A percentile compares a stretch with the other conserved stretches of the same genome.
Conservation (phyloP, 2,797 vertebrate species). For the Steatocranus sp. region DNA sequence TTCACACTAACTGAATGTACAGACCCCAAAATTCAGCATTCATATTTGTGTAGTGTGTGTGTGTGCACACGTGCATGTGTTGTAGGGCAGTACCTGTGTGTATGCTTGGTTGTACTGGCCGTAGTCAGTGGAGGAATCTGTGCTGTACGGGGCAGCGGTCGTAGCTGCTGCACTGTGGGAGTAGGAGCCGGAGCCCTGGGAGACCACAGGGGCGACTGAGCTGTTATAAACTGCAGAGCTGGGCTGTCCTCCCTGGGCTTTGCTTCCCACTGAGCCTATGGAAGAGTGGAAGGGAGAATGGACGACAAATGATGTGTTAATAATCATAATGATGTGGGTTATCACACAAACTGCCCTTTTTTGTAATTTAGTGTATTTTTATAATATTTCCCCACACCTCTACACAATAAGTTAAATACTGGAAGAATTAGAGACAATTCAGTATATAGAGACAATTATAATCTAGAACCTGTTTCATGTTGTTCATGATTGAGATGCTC, state of each 20-base stretch:
- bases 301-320: neutral
- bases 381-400: neutral
- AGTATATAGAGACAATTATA: neutral
- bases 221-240: slow-evolving; percentile 69
- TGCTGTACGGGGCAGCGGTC: slow-evolving; percentile 69
- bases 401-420: neutral
- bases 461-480: neutral
- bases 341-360: neutral
- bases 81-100: slow-evolving; percentile 68
- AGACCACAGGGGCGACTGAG: slow-evolving; percentile 59
- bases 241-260: slow-evolving; percentile 71
- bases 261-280: slow-evolving; percentile 76
- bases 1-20: neutral
- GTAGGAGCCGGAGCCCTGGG: slow-evolving; percentile 62
- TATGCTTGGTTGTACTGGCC: slow-evolving; percentile 84
- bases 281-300: neutral
- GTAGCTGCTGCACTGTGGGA: slow-evolving; percentile 75
- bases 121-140: slow-evolving; percentile 80
- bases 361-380: neutral
- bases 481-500: neutral
- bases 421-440: neutral
- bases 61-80: neutral
- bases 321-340: neutral
- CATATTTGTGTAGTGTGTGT: neutral
- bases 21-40: neutral